Evolutionary conservation across 2,113 vertebrate species (phyloP).

Genomic region (Talpa occidentalis): DNA sequence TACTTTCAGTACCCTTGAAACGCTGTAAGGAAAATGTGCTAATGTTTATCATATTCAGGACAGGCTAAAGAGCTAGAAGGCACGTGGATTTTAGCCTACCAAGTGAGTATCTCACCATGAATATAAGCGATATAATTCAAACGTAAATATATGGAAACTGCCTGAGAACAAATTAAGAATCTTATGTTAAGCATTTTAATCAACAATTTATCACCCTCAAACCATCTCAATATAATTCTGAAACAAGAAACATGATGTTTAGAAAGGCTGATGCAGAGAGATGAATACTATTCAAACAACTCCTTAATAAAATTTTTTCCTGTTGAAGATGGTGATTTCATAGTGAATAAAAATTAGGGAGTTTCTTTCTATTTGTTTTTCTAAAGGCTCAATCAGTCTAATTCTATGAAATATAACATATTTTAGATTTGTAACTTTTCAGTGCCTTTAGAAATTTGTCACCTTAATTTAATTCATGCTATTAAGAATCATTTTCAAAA

Average conservation of each 20-base stretch:
- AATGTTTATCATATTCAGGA: background rate
- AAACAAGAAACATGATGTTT: background rate
- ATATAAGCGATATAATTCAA: background rate
- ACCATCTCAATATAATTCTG: constrained; percentile 27
- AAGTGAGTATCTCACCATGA: background rate
- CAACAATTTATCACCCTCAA: background rate
- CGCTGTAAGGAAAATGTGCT: constrained; percentile 84
- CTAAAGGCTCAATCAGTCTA: constrained; percentile 1
- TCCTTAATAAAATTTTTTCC: constrained; percentile 9
- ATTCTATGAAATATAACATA: constrained; percentile 32
- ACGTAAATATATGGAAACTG: background rate
- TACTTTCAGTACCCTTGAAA: constrained; percentile 93
- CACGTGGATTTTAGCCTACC: background rate
- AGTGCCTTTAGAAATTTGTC: background rate
- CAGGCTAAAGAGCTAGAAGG: background rate
- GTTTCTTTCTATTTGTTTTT: constrained; percentile 41
- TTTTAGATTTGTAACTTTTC: background rate
- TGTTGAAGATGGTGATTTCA: constrained; percentile 23
- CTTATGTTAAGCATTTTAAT: constrained; percentile 22
- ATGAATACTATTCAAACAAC: background rate
- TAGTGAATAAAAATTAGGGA: background rate
- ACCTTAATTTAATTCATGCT: constrained; percentile 24
- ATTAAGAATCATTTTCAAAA: constrained; percentile 27
- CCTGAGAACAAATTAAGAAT: background rate
- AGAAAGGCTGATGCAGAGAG: background rate